Base-by-base conservation (phyloP, 2,113 vertebrate species). In the Cisticola juncidis region DNA sequence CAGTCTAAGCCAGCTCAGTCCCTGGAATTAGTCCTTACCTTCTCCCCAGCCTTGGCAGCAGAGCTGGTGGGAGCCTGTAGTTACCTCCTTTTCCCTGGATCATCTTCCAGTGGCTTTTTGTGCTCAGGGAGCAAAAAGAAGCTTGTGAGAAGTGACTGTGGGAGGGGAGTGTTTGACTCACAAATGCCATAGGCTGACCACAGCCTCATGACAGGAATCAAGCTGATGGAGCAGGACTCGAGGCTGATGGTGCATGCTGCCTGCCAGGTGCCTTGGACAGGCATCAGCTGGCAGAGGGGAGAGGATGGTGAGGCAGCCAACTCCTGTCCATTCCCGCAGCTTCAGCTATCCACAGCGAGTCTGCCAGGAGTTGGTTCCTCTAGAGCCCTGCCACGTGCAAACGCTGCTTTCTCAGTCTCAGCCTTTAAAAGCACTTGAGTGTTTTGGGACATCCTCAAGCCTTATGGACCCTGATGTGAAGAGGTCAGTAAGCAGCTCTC, bases 191-290 rank as follows among this genome's bases (percentile, higher is more conserved):
- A 56, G 58, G 12, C 81, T 4, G 16, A 51, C 38, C 62, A 53
- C 58, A 54, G 77, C 58, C 68, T 44, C 0, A 0, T 22, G 56
- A 42, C 14, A 51, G 25, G 29, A 65, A 40, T 26, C 0, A 0
- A 88, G 48, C 25, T 82, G 78, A 26, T 12, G 6, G 36, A 65
- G 38, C 12, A 38, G 29, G 21, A 68, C 35, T 29, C 0, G 0
- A 89, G 38, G 48, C n/a, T 91, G 82, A 38, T 12, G 8, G 42
- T 33, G 31, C 5, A 0, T 61, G 78, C 72, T 86, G 57, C 72
- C 47, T 58, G 57, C 53, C 36, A 1, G 1, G 45, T 61, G 45
- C 81, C 40, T 73, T 40, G 50, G 28, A n/a, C 25, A 77, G 64
- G 58, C 57, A 35, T 51, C 48, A 60, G 48, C 66, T 50, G 57